phyloP scores from a whole-genome alignment of 2,888 invertebrate species.

The Agrotis ipsilon region DNA sequence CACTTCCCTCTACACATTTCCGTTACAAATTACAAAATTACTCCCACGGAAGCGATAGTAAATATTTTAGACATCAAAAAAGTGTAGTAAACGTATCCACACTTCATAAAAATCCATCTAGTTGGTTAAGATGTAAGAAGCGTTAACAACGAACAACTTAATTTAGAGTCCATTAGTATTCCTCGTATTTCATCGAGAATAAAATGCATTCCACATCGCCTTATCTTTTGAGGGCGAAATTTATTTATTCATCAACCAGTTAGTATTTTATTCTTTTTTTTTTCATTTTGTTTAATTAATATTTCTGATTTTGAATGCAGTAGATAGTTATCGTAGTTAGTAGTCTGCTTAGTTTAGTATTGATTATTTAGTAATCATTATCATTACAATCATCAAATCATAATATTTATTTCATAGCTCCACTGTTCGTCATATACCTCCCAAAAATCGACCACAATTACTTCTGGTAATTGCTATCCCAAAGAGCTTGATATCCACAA shows the following conservation, averaged over 20 bases:
- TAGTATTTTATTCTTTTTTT: constrained; percentile 23
- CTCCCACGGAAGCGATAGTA: too few species aligned
- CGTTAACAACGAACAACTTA: neutral
- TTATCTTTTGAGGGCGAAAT: neutral
- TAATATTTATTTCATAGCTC: neutral
- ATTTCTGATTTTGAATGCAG: neutral
- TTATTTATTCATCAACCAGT: constrained; percentile 23
- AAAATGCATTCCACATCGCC: too few species aligned
- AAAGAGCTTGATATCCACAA: neutral
- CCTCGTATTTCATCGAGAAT: constrained; percentile 1
- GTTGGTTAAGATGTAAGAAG: neutral
- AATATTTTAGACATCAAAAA: too few species aligned
- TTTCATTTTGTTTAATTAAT: neutral
- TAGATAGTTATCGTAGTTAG: constrained; percentile 28
- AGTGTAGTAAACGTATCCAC: too few species aligned
- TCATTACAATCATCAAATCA: neutral
- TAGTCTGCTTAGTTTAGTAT: neutral
- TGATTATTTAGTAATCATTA: neutral
- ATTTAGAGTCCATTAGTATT: constrained; percentile 5
- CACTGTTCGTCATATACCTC: neutral
- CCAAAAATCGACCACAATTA: neutral
- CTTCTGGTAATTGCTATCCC: neutral
- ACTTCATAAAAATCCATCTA: neutral
- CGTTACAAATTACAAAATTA: too few species aligned
- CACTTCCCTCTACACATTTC: too few species aligned